These are phyloP conservation scores for Trididemnum clinides DNA, from an alignment of 23 tunicate species.

Conservation along the genomic window DNA sequence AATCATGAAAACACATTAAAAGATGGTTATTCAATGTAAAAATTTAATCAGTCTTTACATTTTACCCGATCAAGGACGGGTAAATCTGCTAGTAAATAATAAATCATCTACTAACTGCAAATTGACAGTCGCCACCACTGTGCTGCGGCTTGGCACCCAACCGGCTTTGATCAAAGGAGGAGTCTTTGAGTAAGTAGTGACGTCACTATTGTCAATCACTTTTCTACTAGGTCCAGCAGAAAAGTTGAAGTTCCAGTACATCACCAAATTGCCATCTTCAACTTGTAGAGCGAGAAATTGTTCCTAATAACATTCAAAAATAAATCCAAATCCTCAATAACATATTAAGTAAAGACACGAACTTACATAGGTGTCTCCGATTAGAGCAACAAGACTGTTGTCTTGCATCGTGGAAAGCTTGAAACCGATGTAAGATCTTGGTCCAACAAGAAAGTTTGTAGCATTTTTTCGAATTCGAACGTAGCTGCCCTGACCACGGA, in stretches of 20 bases:
- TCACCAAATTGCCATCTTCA: conserved; percentile 57
- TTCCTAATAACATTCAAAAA: conserved; percentile 29
- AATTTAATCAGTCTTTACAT: no score
- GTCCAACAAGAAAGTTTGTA: neutral
- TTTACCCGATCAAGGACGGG: no score
- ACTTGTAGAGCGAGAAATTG: conserved; percentile 89
- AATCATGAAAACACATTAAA: no score
- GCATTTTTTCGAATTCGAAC: conserved; percentile 35
- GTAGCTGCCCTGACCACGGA: conserved; percentile 83
- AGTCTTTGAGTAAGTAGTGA: neutral
- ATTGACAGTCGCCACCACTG: conserved; percentile 23
- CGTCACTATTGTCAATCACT: neutral
- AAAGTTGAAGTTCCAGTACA: conserved; percentile 84
- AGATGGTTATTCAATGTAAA: no score
- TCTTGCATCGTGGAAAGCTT: conserved; percentile 52
- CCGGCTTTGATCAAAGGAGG: conserved; percentile 47
- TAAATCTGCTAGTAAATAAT: neutral
- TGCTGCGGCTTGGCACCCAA: neutral
- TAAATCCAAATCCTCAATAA: no score
- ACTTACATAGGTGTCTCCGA: conserved; percentile 69
- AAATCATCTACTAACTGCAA: conserved; percentile 11
- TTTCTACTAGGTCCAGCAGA: conserved; percentile 41
- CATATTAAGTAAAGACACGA: neutral
- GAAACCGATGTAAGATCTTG: conserved; percentile 55
- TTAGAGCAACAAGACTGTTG: conserved; percentile 56